Conservation (phyloP, 2,888 invertebrate genomes). For the Diarsia dahlii region DNA sequence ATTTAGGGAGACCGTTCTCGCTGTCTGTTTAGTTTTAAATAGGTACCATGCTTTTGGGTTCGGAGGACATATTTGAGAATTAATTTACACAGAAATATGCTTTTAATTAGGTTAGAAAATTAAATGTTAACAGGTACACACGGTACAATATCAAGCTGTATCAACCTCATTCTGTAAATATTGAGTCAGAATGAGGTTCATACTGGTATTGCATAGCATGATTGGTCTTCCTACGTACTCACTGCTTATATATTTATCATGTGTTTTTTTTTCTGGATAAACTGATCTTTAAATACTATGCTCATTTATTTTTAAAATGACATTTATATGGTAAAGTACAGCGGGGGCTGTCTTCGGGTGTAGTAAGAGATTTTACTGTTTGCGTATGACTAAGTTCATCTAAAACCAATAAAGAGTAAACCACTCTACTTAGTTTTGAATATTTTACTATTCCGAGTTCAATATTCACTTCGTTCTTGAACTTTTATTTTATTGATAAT, state of each 20-base stretch:
- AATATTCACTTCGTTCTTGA: not conserved
- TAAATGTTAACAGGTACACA: too few species aligned
- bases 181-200: too few species aligned
- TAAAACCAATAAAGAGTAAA: slow-evolving; percentile 1
- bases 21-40: slow-evolving; percentile 38
- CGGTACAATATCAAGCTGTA: too few species aligned
- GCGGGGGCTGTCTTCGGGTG: not conserved
- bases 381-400: not conserved
- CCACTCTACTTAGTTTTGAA: not conserved
- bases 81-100: slow-evolving; percentile 21
- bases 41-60: slow-evolving; percentile 10
- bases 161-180: too few species aligned
- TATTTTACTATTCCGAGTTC: not conserved
- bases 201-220: too few species aligned
- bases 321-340: slow-evolving; percentile 1
- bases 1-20: slow-evolving; percentile 13
- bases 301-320: slow-evolving; percentile 20
- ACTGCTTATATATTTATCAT: too few species aligned
- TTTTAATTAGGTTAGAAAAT: not conserved
- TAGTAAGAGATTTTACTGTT: slow-evolving; percentile 11
- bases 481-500: slow-evolving; percentile 15
- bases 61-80: not conserved
- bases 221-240: too few species aligned
- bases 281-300: slow-evolving; percentile 3
- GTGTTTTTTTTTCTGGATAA: too few species aligned